These are phyloP conservation scores for Triplophysa dalaica DNA, from an alignment of 2,113 vertebrate genomes.

Conservation along the genomic window DNA sequence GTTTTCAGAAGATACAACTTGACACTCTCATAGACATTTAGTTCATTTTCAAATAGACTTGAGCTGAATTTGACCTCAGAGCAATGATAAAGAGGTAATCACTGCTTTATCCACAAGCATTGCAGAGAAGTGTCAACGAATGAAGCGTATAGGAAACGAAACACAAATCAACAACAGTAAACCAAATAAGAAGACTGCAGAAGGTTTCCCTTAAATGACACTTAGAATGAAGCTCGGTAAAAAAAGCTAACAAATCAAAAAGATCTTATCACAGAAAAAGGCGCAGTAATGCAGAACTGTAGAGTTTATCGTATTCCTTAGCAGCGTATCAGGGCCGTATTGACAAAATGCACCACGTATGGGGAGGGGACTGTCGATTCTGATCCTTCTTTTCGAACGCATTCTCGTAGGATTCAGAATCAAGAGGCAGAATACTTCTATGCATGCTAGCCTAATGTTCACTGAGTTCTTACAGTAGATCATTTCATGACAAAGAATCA, in stretches of 20 bases:
- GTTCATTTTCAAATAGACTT: constrained; percentile 2
- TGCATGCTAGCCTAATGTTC: not conserved
- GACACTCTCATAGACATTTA: not conserved
- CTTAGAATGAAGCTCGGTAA: not conserved
- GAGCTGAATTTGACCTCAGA: not conserved
- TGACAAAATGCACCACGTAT: constrained; percentile 42
- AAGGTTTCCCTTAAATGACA: not conserved
- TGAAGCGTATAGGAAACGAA: not conserved
- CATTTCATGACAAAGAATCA: not conserved
- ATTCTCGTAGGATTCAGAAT: constrained; percentile 12
- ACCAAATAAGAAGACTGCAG: not conserved
- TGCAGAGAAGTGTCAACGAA: not conserved
- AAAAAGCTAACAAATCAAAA: not conserved
- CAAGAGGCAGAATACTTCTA: constrained; percentile 2
- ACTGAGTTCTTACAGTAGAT: not conserved
- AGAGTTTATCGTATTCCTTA: constrained; percentile 28
- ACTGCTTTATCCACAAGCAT: too few species aligned
- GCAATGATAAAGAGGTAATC: not conserved
- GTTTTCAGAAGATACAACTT: not conserved
- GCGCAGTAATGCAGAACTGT: not conserved
- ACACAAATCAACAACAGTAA: not conserved
- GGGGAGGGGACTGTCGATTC: constrained; percentile 42
- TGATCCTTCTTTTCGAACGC: constrained; percentile 20
- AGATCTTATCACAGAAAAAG: not conserved
- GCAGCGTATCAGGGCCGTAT: constrained; percentile 35